phyloP scores from a whole-genome alignment of 2,113 vertebrate genomes.

The Xyliphius kryptos region DNA sequence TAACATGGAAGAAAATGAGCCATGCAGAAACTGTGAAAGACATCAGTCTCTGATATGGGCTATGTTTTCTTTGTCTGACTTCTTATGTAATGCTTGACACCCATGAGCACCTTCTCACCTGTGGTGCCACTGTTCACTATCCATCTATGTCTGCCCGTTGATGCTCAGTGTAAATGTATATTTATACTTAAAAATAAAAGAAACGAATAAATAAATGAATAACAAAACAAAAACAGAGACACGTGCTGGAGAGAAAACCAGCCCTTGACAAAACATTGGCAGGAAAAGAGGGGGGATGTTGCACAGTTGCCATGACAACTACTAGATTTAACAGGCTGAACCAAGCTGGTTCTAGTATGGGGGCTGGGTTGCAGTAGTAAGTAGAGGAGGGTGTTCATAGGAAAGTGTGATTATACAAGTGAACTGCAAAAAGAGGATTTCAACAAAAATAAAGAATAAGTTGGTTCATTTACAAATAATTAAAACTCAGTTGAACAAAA shows the following conservation, averaged over 20 bases:
- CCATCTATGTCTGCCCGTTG: not conserved
- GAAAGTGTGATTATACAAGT: constrained; percentile 48
- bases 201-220: not conserved
- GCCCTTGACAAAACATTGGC: constrained; percentile 41
- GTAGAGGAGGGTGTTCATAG: constrained; percentile 10
- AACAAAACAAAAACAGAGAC: not conserved
- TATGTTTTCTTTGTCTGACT: not conserved
- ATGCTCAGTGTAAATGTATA: not conserved
- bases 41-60: not conserved
- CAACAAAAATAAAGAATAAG: constrained; percentile 4
- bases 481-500: not conserved
- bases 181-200: too few relatives aligned
- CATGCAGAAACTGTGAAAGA: not conserved
- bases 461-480: not conserved
- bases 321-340: constrained; percentile 59
- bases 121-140: not conserved
- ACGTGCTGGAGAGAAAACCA: constrained; percentile 11
- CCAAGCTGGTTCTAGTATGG: constrained; percentile 47
- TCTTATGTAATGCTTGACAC: not conserved
- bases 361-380: constrained; percentile 20
- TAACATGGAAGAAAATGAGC: not conserved
- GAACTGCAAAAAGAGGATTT: not conserved
- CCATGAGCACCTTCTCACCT: not conserved
- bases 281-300: constrained; percentile 54
- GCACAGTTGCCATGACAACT: constrained; percentile 65